Base-by-base conservation (phyloP, 2,888 invertebrate species). In the Villa cingulata region DNA sequence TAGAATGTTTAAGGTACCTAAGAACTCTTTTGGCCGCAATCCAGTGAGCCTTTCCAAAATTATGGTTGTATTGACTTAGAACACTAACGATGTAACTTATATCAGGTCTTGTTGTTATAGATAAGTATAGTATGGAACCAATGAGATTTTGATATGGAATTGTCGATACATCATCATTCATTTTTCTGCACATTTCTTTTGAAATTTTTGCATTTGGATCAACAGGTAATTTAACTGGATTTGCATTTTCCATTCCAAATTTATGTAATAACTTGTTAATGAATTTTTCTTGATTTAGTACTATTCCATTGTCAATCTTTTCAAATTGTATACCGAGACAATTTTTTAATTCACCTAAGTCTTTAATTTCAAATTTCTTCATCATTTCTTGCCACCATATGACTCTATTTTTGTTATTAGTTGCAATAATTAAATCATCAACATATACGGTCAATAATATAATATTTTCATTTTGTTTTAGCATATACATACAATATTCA, bases 21-120 rank as follows among this genome's bases (percentile, higher is more conserved):
- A 6, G 9, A 27, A 27, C 9, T 27, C 27, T 27, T 27, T 27
- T 27, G 27, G 27, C 27, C 27, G 9, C 9, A 6, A 27, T 6
- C 27, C 9, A 27, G 9, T 57, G 52, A 18, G 37, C 32, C 20
- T 41, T 46, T 16, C 54, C 49, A 23, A 49, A 55, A 19, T 48
- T 52, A 0, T 49, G 40, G 43, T 53, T 54, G 29, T 52, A 54
- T 43, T 55, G 53, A 12, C 53, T 55, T 40, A 56, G 18, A 27
- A 45, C 46, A 34, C 45, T 52, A 16, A 54, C 52, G 2, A 45
- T 44, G 16, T 43, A 49, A 5, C 52, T 38, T n/a, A 53, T 52
- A 16, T 53, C 51, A 14, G 55, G 53, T 4, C 48, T 38, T 2
- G 54, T 53, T 14, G 48, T 52, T 14, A 52, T 49, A 15, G 55